phyloP scores from a whole-genome alignment of 2,888 invertebrate genomes.

The Calameuta idolon region DNA sequence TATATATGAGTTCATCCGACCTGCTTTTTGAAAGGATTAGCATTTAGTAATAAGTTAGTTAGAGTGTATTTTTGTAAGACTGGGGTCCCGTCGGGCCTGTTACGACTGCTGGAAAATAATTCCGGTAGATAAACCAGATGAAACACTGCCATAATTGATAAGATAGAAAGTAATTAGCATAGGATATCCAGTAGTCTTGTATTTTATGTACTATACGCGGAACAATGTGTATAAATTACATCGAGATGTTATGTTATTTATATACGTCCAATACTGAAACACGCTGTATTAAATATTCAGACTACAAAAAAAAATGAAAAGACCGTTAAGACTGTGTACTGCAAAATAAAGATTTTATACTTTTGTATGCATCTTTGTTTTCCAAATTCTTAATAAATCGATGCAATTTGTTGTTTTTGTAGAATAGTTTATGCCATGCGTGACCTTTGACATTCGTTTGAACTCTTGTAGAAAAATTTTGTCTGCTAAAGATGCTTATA shows the following conservation, averaged over 20 bases:
- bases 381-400: not conserved
- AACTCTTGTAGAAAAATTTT: not conserved
- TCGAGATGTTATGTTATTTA: conserved; percentile 38
- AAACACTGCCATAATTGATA: conserved; percentile 56
- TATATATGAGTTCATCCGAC: not conserved
- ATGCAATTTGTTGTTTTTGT: no score
- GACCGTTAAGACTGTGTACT: conserved; percentile 12
- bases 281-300: conserved; percentile 8
- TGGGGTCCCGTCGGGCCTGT: conserved; percentile 48
- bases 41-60: conserved; percentile 13
- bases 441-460: not conserved
- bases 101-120: conserved; percentile 39
- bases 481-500: not conserved
- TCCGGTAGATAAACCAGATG: conserved; percentile 50
- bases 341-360: conserved; percentile 52
- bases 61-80: conserved; percentile 47
- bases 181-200: conserved; percentile 29
- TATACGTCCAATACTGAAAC: conserved; percentile 18
- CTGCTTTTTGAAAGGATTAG: not conserved
- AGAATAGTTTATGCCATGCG: no score
- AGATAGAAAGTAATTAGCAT: not conserved
- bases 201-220: conserved; percentile 43
- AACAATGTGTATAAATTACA: conserved; percentile 37
- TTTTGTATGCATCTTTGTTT: conserved; percentile 38
- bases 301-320: conserved; percentile 4